These are phyloP conservation scores for Margarornis squamiger DNA, from an alignment of 2,797 vertebrate species.

Conservation along the genomic window DNA sequence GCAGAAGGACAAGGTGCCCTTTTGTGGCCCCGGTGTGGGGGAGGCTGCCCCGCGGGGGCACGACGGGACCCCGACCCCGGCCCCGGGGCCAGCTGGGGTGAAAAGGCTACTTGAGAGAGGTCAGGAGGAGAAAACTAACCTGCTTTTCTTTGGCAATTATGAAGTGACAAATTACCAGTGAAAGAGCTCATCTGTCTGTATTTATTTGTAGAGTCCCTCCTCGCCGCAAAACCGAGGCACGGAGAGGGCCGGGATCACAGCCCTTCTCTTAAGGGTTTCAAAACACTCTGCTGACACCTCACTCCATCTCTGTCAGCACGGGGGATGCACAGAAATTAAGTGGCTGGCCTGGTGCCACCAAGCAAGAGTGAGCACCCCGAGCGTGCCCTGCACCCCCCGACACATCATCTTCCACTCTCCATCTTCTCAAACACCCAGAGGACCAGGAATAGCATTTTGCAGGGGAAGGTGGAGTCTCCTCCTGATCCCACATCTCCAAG, in stretches of 20 bases:
- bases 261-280: neutral
- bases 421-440: neutral
- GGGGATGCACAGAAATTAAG: neutral
- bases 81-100: constrained; percentile 1
- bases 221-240: neutral
- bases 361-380: rapidly evolving
- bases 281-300: constrained; percentile 1
- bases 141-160: constrained; percentile 39
- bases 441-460: rapidly evolving
- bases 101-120: constrained; percentile 25
- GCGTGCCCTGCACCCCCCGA: rapidly evolving
- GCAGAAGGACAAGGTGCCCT: neutral
- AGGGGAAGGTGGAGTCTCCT: neutral
- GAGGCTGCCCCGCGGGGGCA: neutral
- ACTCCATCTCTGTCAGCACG: constrained; percentile 37
- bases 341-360: neutral
- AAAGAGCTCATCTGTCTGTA: constrained; percentile 24
- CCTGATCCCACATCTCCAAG: rapidly evolving
- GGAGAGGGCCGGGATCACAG: neutral
- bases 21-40: rapidly evolving
- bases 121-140: constrained; percentile 31
- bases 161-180: constrained; percentile 48
- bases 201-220: constrained; percentile 43
- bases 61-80: neutral
- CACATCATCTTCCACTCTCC: neutral